Base-by-base conservation (phyloP, 2,888 invertebrate genomes). In the Lottia gigantea region DNA sequence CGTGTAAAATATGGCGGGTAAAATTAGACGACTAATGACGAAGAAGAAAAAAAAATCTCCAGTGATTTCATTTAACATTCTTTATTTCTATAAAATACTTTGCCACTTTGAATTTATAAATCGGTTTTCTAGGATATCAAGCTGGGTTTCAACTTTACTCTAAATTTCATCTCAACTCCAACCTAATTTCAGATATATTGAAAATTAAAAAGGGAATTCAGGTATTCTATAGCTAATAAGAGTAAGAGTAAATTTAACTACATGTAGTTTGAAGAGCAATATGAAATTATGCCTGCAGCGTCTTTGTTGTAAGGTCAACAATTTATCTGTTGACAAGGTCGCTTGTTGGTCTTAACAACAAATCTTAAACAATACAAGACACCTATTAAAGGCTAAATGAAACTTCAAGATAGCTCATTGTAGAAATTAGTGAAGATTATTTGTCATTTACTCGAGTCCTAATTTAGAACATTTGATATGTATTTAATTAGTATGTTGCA, bases 21-120 rank as follows among this genome's bases (percentile, higher is more conserved):
- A 61, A 65, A 69, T 69, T 69, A 64, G 69, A 45, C 47, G 49
- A 40, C 64, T 69, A 69, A 69, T 69, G 69, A 69, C 61, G 61
- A 64, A 65, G 40, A 65, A n/a, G n/a, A 40, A 55, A 64, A 47
- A 65, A 69, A 68, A 68, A 68, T 40, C 40, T 40, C 23, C 55
- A 11, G 55, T 55, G 69, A 69, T 69, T 65, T 55, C 65, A 65
- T 69, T 69, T 65, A 64, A 23, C 40, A 45, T 63, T 46, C 55
- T 23, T 46, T 61, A 55, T 64, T 45, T 23, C 55, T 55, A 55
- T 40, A 55, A 55, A 55, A 55, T 55, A 55, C 55, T 12, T 55
- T 55, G 23, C 55, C 55, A 55, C 14, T 19, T 19, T 23, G 55
- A 55, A 55, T 23, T 40, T 40, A 40, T 11, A 40, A 40, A 40